These are phyloP conservation scores for Tanypteryx hageni DNA, from an alignment of 2,888 invertebrate genomes.

Conservation along the genomic window DNA sequence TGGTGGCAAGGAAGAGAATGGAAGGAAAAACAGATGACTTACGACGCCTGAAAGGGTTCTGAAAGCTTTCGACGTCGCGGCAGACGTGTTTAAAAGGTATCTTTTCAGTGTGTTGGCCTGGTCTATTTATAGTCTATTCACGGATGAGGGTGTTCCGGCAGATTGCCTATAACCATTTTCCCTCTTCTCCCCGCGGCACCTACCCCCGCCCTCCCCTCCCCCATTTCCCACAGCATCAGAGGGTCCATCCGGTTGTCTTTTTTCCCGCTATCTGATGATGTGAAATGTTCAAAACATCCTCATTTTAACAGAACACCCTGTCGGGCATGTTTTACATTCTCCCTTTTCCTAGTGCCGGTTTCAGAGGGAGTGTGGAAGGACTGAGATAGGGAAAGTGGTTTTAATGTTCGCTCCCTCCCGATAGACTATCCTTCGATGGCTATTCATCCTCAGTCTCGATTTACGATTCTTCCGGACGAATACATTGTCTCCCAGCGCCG, in stretches of 20 bases:
- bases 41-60: conserved; percentile 14
- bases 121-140: not conserved
- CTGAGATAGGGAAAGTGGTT: not conserved
- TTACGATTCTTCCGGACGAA: conserved; percentile 28
- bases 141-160: not conserved
- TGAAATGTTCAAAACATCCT: conserved; percentile 14
- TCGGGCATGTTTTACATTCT: not conserved
- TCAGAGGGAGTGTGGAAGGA: not conserved
- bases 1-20: not conserved
- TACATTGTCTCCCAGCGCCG: not conserved
- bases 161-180: conserved; percentile 1
- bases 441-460: not conserved
- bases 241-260: not conserved
- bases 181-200: not conserved
- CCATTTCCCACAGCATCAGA: not conserved
- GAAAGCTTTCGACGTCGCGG: not conserved
- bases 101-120: not conserved
- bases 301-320: conserved; percentile 19
- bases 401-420: not conserved
- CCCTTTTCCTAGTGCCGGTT: not conserved
- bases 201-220: not conserved
- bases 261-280: not conserved
- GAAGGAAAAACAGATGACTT: conserved; percentile 27
- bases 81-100: not conserved
- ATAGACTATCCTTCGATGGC: not conserved